Conservation (phyloP, 1,140 invertebrate genomes). For the Nasonia giraulti region DNA sequence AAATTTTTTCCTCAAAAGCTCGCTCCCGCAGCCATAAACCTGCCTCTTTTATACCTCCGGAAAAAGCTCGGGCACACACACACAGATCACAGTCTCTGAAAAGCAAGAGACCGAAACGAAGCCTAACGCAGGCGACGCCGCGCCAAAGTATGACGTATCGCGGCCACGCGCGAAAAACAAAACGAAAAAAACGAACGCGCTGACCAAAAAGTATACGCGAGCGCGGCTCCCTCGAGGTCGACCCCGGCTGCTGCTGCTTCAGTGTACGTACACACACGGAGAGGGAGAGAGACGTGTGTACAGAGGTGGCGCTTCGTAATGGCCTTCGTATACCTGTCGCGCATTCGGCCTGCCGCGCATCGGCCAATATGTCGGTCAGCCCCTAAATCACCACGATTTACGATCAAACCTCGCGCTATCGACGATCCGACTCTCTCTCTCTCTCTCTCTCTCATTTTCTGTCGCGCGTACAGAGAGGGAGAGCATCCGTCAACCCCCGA, state of each 20-base stretch:
- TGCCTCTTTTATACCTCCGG: background rate
- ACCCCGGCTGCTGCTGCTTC: background rate
- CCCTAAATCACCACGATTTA: slow-evolving; percentile 55
- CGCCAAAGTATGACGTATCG: slow-evolving; percentile 41
- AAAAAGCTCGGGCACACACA: background rate
- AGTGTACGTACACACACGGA: background rate
- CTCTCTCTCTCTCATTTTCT: background rate
- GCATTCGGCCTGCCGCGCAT: background rate
- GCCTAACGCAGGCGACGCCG: background rate
- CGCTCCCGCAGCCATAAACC: background rate
- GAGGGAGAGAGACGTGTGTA: background rate
- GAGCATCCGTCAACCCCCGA: background rate
- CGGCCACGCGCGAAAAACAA: background rate
- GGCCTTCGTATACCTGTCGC: slow-evolving; percentile 34
- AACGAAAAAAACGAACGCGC: background rate
- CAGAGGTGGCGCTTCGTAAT: background rate
- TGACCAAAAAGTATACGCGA: background rate
- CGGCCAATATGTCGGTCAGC: slow-evolving; percentile 53
- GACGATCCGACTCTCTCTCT: slow-evolving; percentile 26
- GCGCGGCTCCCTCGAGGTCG: background rate
- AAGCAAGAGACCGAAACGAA: background rate
- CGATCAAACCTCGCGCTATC: slow-evolving; percentile 49
- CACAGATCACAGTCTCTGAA: slow-evolving; percentile 24
- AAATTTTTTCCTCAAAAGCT: slow-evolving; percentile 3
- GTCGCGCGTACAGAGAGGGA: background rate